Evolutionary conservation across 2,113 vertebrate genomes (phyloP).

Genomic region (Oenanthe oenanthe): DNA sequence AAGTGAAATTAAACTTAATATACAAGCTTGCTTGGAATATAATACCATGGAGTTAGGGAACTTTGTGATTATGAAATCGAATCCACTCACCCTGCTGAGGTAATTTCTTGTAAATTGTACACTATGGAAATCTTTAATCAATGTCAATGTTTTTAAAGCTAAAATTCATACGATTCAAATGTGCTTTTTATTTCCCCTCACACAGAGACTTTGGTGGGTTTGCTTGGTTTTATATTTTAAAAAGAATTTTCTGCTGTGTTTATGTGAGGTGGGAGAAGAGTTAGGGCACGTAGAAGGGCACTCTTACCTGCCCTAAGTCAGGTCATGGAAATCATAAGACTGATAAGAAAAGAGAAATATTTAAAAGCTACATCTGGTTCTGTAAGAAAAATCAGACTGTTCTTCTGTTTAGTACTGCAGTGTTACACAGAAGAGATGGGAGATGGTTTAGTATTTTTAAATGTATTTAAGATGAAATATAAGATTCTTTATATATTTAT

Average conservation of each 20-base stretch:
- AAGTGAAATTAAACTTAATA: slow-evolving; percentile 76
- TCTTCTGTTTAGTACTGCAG: not conserved
- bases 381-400: not conserved
- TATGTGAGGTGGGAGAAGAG: not conserved
- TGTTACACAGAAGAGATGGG: not conserved
- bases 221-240: not conserved
- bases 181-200: slow-evolving; percentile 44
- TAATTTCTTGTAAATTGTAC: slow-evolving; percentile 76
- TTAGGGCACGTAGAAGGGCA: not conserved
- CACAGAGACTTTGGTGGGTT: not conserved
- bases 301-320: not conserved
- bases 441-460: not conserved
- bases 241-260: not conserved
- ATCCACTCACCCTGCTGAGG: slow-evolving; percentile 67
- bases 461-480: not conserved
- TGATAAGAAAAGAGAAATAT: not conserved
- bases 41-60: slow-evolving; percentile 56
- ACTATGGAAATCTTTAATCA: slow-evolving; percentile 66
- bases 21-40: slow-evolving; percentile 67
- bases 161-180: slow-evolving; percentile 51
- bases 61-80: slow-evolving; percentile 75
- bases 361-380: not conserved
- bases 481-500: not conserved
- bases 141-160: slow-evolving; percentile 62
- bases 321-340: not conserved